Evolutionary conservation across 2,888 invertebrate genomes (phyloP), one percentile per base, ranked within the genome.

Genomic region (Physocephala rufipes): DNA sequence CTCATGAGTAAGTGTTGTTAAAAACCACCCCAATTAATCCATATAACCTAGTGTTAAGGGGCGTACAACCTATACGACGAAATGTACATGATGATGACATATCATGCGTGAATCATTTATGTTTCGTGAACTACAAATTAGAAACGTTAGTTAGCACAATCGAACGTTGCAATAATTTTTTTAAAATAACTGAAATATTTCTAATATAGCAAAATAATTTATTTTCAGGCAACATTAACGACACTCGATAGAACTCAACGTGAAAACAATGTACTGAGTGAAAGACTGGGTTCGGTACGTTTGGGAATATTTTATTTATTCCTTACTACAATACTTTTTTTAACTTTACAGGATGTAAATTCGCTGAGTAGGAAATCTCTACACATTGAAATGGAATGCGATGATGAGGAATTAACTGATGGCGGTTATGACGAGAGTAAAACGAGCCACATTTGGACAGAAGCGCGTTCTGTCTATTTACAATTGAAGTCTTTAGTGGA

Each of bases 381-480:
- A 72, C 93, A 95, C 82, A 95, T 94, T 76, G 96, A 97, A 89
- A 94, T 97, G 91, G 95, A 96, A 84, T 90, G 93, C 66, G 91
- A 91, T 77, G 93, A 93, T 73, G 90, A 90, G n/a, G 88, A 90
- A 62, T 86, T 85, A 12, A 87, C 86, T 67, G 63, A 70, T 55
- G 62, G 74, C 63, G 85, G 83, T 63, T 85, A 87, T 15, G 85
- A 82, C 82, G 79, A 79, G 43, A 84, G 83, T 79, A 80, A 84
- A 81, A 76, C 85, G 76, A 82, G 87, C 82, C 88, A 91, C 89
- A 87, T 90, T 87, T 84, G 90, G 77, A 88, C 88, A 62, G 92
- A 92, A 78, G 91, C 91, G 58, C 89, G 91, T 72, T 90, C 91
- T 61, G 91, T 91, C 24, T 92, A 91, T 81, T 91, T 93, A 79